Base-by-base conservation (phyloP, 2,888 invertebrate genomes). In the Chaetogeoica ovagalla region DNA sequence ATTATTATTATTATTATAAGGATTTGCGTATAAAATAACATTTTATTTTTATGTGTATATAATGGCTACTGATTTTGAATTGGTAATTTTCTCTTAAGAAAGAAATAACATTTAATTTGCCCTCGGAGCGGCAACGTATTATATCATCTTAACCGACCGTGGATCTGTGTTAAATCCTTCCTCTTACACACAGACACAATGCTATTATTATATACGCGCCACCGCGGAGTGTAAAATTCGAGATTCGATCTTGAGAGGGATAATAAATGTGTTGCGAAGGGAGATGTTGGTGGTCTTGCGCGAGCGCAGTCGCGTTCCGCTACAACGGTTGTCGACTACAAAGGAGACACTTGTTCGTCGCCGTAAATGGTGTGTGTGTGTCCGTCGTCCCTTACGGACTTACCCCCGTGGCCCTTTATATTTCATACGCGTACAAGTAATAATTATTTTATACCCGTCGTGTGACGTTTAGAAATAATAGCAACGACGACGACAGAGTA, bases 301-400 rank as follows among this genome's bases (percentile, higher is more conserved):
- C n/a, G n/a, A n/a, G n/a, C 19, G 19, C 23, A 9, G 48, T 11
- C 23, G 9, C 23, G 9, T 52, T 23, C 48, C 30, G 19, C 2
- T 6, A 19, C 43, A 15, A 30, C 11, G 11, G 11, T 52, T 52
- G 19, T 11, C 13, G 43, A 30, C 69, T 23, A 37, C 69, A 52
- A 52, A 52, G 23, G 48, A 52, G 52, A 55, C 69, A 55, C 30
- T 69, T 69, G 69, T 69, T 69, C 69, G 30, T 52, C 2, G 30
- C 15, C 30, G 30, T 68, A 48, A n/a, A 55, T 52, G 30, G 52
- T 69, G 52, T 69, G 30, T 52, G 30, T 13, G 52, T 55, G 30
- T 52, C 48, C 15, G 48, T 57, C n/a, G 57, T 57, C n/a, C n/a
- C n/a, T n/a, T n/a, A n/a, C n/a, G n/a, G n/a, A n/a, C n/a, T n/a